Evolutionary conservation across 2,888 invertebrate genomes (phyloP), one percentile per base, ranked within the genome.

Genomic region (Apoderus coryli): DNA sequence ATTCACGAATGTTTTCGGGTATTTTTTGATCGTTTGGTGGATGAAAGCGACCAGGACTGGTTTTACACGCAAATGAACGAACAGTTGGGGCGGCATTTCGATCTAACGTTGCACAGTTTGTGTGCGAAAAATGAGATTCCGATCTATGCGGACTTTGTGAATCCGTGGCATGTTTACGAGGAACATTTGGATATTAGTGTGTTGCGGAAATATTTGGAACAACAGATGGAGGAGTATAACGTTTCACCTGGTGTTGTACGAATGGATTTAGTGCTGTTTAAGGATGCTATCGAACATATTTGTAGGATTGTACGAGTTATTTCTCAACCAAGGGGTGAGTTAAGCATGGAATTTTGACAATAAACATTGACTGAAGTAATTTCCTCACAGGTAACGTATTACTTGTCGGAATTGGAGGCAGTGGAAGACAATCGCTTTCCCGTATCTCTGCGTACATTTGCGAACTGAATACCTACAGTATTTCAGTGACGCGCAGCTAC

Each of bases 371-470:
- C n/a, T n/a, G n/a, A n/a, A n/a, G n/a, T n/a, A n/a, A n/a, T n/a
- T n/a, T n/a, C n/a, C n/a, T n/a, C n/a, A n/a, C n/a, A n/a, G 88
- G 89, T 1, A 75, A 89, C 53, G 69, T 84, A 71, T 61, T 89
- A 10, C 69, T 88, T 36, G 74, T 89, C 19, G 88, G 88, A 16
- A 79, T 86, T 34, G 81, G 81, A 42, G 89, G 89, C 2, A 82
- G 81, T 35, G 89, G 89, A 0, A 65, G 89, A 6, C 82, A 82
- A 53, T 81, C 81, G 16, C 60, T 89, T 39, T 71, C 81, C 0
- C 66, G 78, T 13, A 56, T 90, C 4, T 75, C 82, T 1, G 69
- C 80, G 0, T 81, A 76, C 57, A 77, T 90, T 42, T 78, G 81
- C 55, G 80, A 84, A 49, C 75, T 76, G 49, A 64, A 63, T 32